phyloP scores from a whole-genome alignment of 35 echinoderm and acorn worm genomes.

The Antedon bifida region DNA sequence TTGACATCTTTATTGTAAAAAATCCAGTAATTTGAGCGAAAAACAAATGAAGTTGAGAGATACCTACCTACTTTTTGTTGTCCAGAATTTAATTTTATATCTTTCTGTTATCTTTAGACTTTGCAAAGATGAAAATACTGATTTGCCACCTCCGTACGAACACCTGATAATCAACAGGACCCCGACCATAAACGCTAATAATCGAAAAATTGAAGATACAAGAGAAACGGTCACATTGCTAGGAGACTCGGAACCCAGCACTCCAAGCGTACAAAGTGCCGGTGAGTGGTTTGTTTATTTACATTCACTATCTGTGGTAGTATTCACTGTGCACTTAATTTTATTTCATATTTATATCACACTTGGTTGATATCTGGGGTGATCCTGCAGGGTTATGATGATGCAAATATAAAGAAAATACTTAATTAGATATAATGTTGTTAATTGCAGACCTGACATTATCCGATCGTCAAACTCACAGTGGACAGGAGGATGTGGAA shows the following conservation, averaged over 20 bases:
- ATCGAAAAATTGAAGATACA: background rate
- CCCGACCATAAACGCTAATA: background rate
- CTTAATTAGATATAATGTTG: background rate
- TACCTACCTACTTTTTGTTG: too few species aligned
- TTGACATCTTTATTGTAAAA: too few species aligned
- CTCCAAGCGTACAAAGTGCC: background rate
- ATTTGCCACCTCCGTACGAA: background rate
- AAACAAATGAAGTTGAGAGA: too few species aligned
- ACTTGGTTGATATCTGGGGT: too few species aligned
- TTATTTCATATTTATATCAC: too few species aligned
- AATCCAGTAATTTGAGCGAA: too few species aligned
- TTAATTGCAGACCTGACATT: background rate
- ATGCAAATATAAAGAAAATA: too few species aligned
- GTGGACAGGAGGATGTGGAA: background rate
- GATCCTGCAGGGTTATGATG: too few species aligned
- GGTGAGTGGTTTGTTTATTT: background rate
- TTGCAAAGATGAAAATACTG: background rate
- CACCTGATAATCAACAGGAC: background rate
- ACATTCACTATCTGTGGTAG: too few species aligned
- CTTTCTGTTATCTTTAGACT: background rate
- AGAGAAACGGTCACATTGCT: background rate
- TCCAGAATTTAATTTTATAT: too few species aligned
- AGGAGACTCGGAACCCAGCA: background rate
- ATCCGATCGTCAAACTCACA: too few species aligned
- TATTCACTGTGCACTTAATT: too few species aligned